Evolutionary conservation across 2,797 vertebrate genomes (phyloP).

Genomic region (Menidia menidia): DNA sequence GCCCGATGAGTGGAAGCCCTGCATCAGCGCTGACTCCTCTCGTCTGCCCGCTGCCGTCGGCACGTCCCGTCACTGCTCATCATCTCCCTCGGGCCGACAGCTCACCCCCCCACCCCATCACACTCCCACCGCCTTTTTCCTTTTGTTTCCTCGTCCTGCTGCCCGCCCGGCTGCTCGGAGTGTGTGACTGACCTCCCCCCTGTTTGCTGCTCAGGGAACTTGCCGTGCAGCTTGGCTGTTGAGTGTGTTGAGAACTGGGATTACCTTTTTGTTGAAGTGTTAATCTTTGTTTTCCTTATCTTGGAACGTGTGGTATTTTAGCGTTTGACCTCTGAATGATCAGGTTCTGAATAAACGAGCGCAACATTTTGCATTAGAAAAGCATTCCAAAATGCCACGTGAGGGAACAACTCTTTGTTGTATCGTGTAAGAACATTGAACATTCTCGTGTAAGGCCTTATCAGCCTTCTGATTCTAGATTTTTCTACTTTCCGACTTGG

Average conservation of each 20-base stretch:
- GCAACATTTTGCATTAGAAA: not conserved
- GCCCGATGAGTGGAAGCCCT: slow-evolving; percentile 57
- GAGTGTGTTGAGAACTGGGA: slow-evolving; percentile 15
- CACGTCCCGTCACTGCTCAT: slow-evolving; percentile 57
- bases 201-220: not conserved
- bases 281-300: slow-evolving; percentile 7
- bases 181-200: slow-evolving; percentile 17
- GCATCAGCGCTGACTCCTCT: slow-evolving; percentile 64
- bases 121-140: too few species aligned
- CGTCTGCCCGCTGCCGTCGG: slow-evolving; percentile 28
- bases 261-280: not conserved
- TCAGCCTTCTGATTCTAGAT: too few species aligned
- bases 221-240: not conserved
- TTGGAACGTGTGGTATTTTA: not conserved
- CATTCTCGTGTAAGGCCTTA: too few species aligned
- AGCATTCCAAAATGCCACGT: not conserved
- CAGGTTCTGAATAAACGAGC: not conserved
- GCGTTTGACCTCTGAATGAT: slow-evolving; percentile 1
- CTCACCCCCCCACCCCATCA: slow-evolving; percentile 10
- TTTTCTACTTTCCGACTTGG: not conserved
- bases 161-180: slow-evolving; percentile 3
- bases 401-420: too few species aligned
- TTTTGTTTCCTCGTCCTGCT: not conserved
- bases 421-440: too few species aligned
- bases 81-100: slow-evolving; percentile 34